Evolutionary conservation across 1,140 invertebrate genomes (phyloP), one percentile per base, ranked within the genome.

Genomic region (Temnothorax longispinosus): DNA sequence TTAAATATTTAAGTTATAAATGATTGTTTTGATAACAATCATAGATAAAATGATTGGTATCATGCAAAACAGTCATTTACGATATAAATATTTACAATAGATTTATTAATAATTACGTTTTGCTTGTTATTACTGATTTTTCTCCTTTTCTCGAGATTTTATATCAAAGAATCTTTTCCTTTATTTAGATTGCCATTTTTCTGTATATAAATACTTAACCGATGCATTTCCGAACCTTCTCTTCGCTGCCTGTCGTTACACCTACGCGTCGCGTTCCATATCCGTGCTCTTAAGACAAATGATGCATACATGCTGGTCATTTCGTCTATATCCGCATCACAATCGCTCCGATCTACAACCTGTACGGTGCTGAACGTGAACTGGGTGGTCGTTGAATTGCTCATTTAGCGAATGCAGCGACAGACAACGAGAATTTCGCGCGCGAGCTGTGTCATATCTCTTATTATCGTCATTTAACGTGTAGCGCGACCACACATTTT

Each of bases 331-430:
- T 94, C 91, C 89, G 90, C 87, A 84, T 76, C 77, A 89, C 89
- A 93, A 94, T 94, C 93, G 85, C 71, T 89, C 41, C 87, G 87
- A 94, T 94, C 93, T 94, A 94, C 94, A 94, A 92, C 92, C 92
- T 91, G 92, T 91, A 90, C 92, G 89, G 87, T 86, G 84, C 86
- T 90, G 85, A 88, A 81, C 87, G 90, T 93, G 86, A 93, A 92
- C 94, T 94, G 94, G 94, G 93, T 94, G 94, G 94, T 93, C 94
- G 89, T 74, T 77, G 88, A 84, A 89, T 90, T 85, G 85, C 88
- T 89, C 88, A 85, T 90, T 89, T 89, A 80, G 85, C 88, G 81
- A 90, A 60, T 69, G 65, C 65, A 56, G 85, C 60, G 85, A 89
- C 85, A 76, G 75, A 87, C 88, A 84, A 90, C 85, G 74, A 56